Conservation (phyloP, 2,888 invertebrate species). For the Parnassius orleans region DNA sequence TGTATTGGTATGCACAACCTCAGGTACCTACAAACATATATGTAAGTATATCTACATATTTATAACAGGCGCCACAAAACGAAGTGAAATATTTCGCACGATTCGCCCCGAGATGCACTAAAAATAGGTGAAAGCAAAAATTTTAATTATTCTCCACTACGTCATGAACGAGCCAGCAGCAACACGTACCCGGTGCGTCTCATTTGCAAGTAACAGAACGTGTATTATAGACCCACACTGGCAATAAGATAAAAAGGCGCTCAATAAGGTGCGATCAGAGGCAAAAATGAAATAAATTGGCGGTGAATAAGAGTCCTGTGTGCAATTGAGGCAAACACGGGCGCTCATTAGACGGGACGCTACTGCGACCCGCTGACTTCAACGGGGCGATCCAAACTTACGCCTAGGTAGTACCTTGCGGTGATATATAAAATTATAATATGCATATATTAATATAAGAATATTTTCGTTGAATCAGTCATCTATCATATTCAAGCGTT, state of each 20-base stretch:
- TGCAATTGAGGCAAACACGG: slow-evolving; percentile 79
- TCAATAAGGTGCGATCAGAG: slow-evolving; percentile 80
- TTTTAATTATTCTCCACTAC: slow-evolving; percentile 72
- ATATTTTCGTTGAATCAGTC: too few relatives aligned
- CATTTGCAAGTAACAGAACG: slow-evolving; percentile 79
- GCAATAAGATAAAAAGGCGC: slow-evolving; percentile 78
- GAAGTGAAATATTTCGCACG: slow-evolving; percentile 30
- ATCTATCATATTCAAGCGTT: too few relatives aligned
- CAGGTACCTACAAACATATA: slow-evolving; percentile 21
- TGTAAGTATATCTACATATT: too few relatives aligned
- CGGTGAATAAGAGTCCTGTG: slow-evolving; percentile 77
- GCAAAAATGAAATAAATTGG: slow-evolving; percentile 82
- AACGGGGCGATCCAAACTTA: slow-evolving; percentile 15
- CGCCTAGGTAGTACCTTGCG: too few relatives aligned
- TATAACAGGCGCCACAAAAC: slow-evolving; percentile 12
- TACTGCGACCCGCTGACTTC: slow-evolving; percentile 30
- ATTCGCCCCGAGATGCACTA: slow-evolving; percentile 33
- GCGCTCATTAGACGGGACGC: slow-evolving; percentile 72
- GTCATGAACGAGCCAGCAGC: slow-evolving; percentile 68
- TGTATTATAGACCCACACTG: slow-evolving; percentile 78
- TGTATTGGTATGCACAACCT: slow-evolving; percentile 28
- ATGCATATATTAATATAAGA: too few relatives aligned
- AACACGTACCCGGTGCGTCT: slow-evolving; percentile 72
- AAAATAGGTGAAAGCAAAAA: slow-evolving; percentile 46
- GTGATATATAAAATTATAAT: too few relatives aligned